Evolutionary conservation across 2,797 vertebrate genomes (phyloP).

Genomic region (Lates japonicus): DNA sequence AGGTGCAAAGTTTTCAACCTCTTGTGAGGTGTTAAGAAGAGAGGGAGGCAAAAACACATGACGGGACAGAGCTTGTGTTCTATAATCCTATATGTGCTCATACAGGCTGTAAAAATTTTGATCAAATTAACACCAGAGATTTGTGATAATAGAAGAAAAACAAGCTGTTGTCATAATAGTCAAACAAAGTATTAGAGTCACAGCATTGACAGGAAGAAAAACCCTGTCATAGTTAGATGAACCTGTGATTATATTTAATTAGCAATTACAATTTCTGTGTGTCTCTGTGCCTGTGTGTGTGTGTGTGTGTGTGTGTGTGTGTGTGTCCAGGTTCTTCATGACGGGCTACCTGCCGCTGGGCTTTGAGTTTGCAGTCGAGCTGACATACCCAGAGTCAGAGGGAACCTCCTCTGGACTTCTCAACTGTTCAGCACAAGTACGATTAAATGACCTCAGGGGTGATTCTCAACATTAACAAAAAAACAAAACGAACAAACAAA

Average conservation of each 20-base stretch:
- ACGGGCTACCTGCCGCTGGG: conserved; percentile 96
- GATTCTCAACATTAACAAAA: neutral
- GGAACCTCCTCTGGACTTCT: conserved; percentile 97
- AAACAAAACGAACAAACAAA: neutral
- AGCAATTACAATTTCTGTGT: neutral
- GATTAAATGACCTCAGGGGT: neutral
- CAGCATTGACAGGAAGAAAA: neutral
- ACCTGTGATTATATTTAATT: neutral
- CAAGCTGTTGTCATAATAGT: neutral
- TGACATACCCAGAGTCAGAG: conserved; percentile 97
- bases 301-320: conserved; percentile 15
- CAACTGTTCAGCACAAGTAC: conserved; percentile 96
- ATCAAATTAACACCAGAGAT: neutral
- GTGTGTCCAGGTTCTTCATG: conserved; percentile 93
- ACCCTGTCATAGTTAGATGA: neutral
- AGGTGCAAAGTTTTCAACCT: conserved; percentile 6
- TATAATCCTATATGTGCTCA: neutral
- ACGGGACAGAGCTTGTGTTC: neutral
- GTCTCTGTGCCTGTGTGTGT: neutral
- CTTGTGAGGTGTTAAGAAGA: neutral
- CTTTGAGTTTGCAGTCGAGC: conserved; percentile 96
- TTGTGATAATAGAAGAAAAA: neutral
- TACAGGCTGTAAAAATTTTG: neutral
- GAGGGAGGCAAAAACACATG: neutral
- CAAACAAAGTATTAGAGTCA: neutral